Evolutionary conservation across 2,113 vertebrate species (phyloP), one percentile per base, ranked within the genome.

Genomic region (Ciconia maguari): DNA sequence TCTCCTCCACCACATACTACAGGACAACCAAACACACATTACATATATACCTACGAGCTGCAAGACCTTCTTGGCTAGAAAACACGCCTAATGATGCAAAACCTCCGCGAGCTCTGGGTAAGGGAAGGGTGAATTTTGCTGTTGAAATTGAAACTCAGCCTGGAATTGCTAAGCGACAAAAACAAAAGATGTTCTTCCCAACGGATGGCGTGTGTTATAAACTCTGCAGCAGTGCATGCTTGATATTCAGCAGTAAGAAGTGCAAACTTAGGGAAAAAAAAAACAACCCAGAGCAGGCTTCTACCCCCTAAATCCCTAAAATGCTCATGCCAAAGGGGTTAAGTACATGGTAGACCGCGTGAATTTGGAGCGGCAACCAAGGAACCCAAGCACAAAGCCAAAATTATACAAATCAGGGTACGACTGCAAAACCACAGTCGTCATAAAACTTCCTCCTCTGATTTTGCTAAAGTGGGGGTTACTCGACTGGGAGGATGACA

Each of bases 131-230:
- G 64, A 83, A 64, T 69, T 87, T 22, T 70, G 65, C 49, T 75
- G 44, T 20, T 55, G 84, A 79, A 83, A 60, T 7, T 75, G 84
- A 92, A 92, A 44, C 84, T 80, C 84, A 89, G 93, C 61, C 86
- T 75, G 78, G 65, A 94, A 92, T 83, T 81, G 76, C 76, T 95
- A 87, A 87, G 91, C 57, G 55, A 93, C 84, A 84, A 52, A 84
- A 80, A 75, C 84, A 92, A 94, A 89, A 79, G 87, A 87, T 51
- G 72, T 62, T 93, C 89, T 85, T 82, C 92, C 76, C 76, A 55
- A 46, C 17, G 80, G 61, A 74, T 74, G 62, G 48, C 2, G 10
- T 21, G 83, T 66, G 62, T 26, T 80, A 58, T 14, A 26, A 70
- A 76, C 83, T 52, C 42, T 20, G 74, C 91, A 38, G 72, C 10